Evolutionary conservation across 2,113 vertebrate species (phyloP).

Genomic region (Pitta sordida): DNA sequence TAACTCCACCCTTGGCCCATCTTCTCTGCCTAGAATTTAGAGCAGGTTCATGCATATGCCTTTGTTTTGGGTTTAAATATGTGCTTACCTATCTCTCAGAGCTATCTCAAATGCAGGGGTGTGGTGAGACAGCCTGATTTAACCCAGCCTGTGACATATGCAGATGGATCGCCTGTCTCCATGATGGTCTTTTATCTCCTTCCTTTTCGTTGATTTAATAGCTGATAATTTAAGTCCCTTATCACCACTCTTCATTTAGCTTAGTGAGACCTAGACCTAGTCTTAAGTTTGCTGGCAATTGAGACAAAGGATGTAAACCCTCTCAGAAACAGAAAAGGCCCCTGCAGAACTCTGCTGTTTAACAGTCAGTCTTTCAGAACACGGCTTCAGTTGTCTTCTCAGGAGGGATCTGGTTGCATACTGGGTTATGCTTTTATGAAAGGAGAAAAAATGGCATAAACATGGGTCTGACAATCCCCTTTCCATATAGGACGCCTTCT

Average conservation of each 20-base stretch:
- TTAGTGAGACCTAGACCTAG: not conserved
- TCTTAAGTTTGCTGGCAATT: not conserved
- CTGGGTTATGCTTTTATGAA: not conserved
- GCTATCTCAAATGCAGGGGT: not conserved
- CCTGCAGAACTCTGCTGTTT: not conserved
- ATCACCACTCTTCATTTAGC: not conserved
- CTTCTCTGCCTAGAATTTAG: not conserved
- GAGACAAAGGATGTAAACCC: not conserved
- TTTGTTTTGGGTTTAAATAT: constrained; percentile 22
- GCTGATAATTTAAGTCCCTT: not conserved
- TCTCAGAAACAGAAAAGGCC: not conserved
- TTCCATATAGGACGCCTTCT: not conserved
- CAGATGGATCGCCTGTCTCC: not conserved
- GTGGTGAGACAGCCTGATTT: constrained; percentile 2
- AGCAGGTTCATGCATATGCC: not conserved
- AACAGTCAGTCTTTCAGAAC: not conserved
- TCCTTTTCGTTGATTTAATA: not conserved
- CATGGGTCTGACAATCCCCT: not conserved
- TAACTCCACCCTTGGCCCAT: not conserved
- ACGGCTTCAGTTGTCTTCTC: not conserved
- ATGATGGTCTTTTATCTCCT: not conserved
- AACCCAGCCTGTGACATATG: not conserved
- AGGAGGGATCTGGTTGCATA: not conserved
- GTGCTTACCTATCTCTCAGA: not conserved
- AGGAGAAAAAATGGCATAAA: not conserved